phyloP scores from a whole-genome alignment of 1,140 invertebrate genomes.

The Hetaerina americana region DNA sequence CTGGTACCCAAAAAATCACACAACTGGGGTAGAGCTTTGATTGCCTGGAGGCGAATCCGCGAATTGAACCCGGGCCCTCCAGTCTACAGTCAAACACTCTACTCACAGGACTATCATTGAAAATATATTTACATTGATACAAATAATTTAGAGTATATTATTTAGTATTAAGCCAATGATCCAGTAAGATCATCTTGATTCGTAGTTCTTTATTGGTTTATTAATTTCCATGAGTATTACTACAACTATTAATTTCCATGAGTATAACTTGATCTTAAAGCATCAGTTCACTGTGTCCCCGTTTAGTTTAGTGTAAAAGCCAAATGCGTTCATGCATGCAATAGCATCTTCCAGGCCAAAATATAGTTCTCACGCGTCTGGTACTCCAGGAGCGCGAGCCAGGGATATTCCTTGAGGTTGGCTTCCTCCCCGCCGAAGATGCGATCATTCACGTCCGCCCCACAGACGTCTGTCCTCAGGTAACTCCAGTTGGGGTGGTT shows the following conservation, averaged over 20 bases:
- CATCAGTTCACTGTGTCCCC: neutral
- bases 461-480: neutral
- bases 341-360: neutral
- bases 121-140: no score
- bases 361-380: neutral
- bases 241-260: neutral
- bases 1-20: no score
- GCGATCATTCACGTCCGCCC: neutral
- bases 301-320: neutral
- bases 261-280: neutral
- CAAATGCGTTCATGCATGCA: neutral
- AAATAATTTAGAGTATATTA: no score
- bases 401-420: conserved; percentile 34
- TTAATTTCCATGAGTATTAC: neutral
- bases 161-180: no score
- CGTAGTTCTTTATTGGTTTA: neutral
- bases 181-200: neutral
- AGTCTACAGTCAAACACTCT: no score
- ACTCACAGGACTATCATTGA: no score
- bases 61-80: no score
- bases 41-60: no score
- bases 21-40: no score
- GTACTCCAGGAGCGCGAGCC: conserved; percentile 21
- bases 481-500: neutral
- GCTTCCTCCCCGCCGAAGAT: neutral